phyloP scores from a whole-genome alignment of 2,113 vertebrate species.

The Garra rufa region DNA sequence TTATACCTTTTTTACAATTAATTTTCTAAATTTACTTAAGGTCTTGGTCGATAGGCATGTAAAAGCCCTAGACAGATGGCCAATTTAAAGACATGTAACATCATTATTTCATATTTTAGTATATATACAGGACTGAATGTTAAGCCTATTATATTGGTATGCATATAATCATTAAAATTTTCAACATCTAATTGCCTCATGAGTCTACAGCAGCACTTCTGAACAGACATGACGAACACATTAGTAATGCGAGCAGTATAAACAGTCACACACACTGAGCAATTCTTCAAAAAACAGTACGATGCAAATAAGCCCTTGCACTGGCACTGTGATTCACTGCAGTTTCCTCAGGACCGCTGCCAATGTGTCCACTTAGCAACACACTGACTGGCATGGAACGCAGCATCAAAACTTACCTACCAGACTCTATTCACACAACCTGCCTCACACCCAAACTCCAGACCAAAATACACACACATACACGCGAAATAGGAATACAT shows the following conservation, averaged over 20 bases:
- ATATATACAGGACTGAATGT: neutral
- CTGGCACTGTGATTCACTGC: neutral
- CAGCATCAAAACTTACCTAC: neutral
- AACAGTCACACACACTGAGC: neutral
- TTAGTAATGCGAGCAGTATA: neutral
- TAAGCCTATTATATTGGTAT: neutral
- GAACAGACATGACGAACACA: neutral
- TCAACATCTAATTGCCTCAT: neutral
- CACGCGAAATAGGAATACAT: neutral
- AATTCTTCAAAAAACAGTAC: constrained; percentile 24
- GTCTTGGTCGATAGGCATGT: neutral
- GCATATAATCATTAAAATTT: neutral
- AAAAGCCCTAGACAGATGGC: neutral
- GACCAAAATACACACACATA: neutral
- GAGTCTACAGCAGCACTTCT: neutral
- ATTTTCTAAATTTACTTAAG: neutral
- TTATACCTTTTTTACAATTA: no score
- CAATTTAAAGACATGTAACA: neutral
- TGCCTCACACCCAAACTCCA: neutral
- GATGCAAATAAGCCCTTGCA: constrained; percentile 30
- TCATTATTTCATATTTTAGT: no score
- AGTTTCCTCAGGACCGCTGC: neutral
- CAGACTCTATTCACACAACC: neutral
- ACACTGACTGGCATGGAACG: constrained; percentile 3
- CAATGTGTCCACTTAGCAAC: constrained; percentile 27